Evolutionary conservation across 2,888 invertebrate species (phyloP).

Genomic region (Erebia epiphron): DNA sequence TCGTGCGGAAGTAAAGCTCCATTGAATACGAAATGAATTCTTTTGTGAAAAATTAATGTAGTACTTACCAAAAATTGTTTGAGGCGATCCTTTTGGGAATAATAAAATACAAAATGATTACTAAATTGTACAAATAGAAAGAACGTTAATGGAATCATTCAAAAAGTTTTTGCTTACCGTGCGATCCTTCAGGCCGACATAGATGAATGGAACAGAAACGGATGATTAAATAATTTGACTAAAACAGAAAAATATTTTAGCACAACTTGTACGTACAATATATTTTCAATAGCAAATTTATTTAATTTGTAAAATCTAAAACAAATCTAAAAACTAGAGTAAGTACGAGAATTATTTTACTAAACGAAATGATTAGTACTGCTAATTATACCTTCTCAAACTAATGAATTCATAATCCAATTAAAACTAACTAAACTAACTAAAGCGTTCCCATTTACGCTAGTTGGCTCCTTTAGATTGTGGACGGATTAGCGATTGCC

Average conservation of each 20-base stretch:
- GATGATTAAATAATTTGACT: slow-evolving; percentile 28
- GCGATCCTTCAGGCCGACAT: slow-evolving; percentile 61
- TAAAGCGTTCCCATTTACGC: no score
- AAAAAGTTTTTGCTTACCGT: slow-evolving; percentile 59
- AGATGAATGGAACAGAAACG: slow-evolving; percentile 45
- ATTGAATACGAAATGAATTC: slow-evolving; percentile 9
- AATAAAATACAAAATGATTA: slow-evolving; percentile 49
- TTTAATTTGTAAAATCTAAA: no score
- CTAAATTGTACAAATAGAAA: slow-evolving; percentile 31
- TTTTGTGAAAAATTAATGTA: slow-evolving; percentile 9
- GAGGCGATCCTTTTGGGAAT: slow-evolving; percentile 75
- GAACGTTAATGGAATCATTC: slow-evolving; percentile 32
- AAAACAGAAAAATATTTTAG: slow-evolving; percentile 17
- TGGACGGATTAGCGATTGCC: no score
- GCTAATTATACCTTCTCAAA: neutral
- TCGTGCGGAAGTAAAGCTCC: slow-evolving; percentile 10
- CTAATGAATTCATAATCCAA: neutral
- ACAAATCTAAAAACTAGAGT: neutral
- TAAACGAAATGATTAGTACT: neutral
- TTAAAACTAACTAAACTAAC: no score
- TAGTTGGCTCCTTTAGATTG: no score
- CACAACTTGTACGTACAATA: neutral
- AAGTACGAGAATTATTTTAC: neutral
- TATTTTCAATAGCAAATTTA: neutral
- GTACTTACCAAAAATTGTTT: slow-evolving; percentile 68